Evolutionary conservation across 2,888 invertebrate species (phyloP).

Genomic region (Ennomos erosarius): DNA sequence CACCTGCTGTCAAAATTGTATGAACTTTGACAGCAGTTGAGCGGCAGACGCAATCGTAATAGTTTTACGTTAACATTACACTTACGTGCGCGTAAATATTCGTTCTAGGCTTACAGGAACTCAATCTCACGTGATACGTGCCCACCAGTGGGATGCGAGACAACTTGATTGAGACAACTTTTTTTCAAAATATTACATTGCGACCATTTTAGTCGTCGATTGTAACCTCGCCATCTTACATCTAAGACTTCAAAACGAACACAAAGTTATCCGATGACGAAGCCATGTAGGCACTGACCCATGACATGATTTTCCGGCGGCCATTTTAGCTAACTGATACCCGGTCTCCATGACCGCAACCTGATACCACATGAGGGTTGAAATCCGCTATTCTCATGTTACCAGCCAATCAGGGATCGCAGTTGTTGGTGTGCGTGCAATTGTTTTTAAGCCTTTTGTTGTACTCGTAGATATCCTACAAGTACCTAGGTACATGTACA

Average conservation of each 20-base stretch:
- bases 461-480: conserved; percentile 9
- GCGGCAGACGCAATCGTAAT: too few relatives aligned
- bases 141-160: too few relatives aligned
- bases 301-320: conserved; percentile 43
- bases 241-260: conserved; percentile 14
- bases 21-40: too few relatives aligned
- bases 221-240: conserved; percentile 9
- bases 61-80: too few relatives aligned
- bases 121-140: too few relatives aligned
- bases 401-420: conserved; percentile 52
- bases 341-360: conserved; percentile 61
- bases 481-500: conserved; percentile 8
- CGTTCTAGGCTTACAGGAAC: too few relatives aligned
- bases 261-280: conserved; percentile 15
- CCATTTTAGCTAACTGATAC: conserved; percentile 68
- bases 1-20: too few relatives aligned
- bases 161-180: too few relatives aligned
- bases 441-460: conserved; percentile 37
- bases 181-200: too few relatives aligned
- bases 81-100: too few relatives aligned
- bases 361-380: conserved; percentile 59
- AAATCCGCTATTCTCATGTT: conserved; percentile 51
- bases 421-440: conserved; percentile 40
- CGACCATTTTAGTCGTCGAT: background rate
- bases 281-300: conserved; percentile 20